These are phyloP conservation scores for Halichoeres trimaculatus DNA, from an alignment of 2,113 vertebrate genomes.

Conservation along the genomic window DNA sequence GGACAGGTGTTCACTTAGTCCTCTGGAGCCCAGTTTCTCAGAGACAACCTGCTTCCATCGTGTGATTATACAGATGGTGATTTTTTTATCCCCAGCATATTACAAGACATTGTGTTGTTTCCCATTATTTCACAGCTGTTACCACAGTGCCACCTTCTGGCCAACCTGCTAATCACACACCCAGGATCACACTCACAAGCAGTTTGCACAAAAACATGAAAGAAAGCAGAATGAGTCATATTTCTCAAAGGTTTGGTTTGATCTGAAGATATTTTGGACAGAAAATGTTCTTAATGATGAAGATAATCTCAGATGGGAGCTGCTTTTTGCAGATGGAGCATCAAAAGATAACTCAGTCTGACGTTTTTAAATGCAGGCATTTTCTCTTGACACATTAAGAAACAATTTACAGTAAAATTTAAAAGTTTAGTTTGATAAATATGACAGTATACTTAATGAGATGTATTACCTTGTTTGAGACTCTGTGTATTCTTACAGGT, in stretches of 20 bases:
- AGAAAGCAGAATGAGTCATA: not conserved
- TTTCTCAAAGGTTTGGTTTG: not conserved
- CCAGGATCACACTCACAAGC: not conserved
- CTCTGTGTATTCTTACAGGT: no score
- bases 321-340: not conserved
- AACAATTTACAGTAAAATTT: not conserved
- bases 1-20: not conserved
- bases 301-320: conserved; percentile 1
- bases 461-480: not conserved
- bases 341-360: conserved; percentile 23
- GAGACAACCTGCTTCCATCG: not conserved
- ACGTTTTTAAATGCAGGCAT: conserved; percentile 3
- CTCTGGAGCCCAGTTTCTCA: not conserved
- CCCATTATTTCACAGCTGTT: conserved; percentile 47
- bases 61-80: not conserved
- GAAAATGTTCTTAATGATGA: conserved; percentile 4
- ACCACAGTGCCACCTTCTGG: conserved; percentile 70
- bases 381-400: not conserved
- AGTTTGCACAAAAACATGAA: not conserved
- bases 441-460: not conserved
- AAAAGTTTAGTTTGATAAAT: not conserved
- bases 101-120: conserved; percentile 1
- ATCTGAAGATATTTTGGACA: conserved; percentile 10
- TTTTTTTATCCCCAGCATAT: conserved; percentile 8
- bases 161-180: conserved; percentile 22